Evolutionary conservation across 2,797 vertebrate species (phyloP), one percentile per base, ranked within the genome.

Genomic region (Tarsius wallacei): DNA sequence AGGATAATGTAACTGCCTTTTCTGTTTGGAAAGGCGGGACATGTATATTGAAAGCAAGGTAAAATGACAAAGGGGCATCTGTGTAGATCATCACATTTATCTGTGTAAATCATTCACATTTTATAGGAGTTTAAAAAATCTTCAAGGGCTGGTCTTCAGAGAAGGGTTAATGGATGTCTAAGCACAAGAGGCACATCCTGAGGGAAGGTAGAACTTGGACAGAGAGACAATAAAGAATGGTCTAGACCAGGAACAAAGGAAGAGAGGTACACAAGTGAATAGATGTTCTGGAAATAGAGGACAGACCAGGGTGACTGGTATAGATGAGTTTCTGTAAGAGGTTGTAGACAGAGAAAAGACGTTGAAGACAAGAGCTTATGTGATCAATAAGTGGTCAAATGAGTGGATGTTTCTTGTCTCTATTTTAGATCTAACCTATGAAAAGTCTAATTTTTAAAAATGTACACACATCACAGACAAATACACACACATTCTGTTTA

Each of bases 361-460:
- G 57, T 17, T 5, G 13, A 83, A 82, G 70, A 91, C 47, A 70
- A 88, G 53, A 47, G 17, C 28, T 71, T 89, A 83, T 42, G 53
- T 51, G 51, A 78, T 8, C 51, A 77, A 42, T 42, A 42, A 42
- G 42, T 42, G 82, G 51, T 73, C 77, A 82, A 82, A 68, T 31
- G 49, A 96, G 28, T 85, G 51, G 26, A 66, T 17, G 33, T 68
- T 82, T 64, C 28, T 92, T 61, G 49, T 74, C 59, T 86, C 36
- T 68, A 70, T 92, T 96, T 96, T 86, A 80, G 57, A 90, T 88
- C 22, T 87, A 81, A 73, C 36, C 53, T 61, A 51, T 49, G 74
- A 71, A 94, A 95, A 86, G 19, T 22, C 49, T 66, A 63, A 31
- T 59, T 86, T 95, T 86, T 73, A 26, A 78, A 87, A 88, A 89